These are phyloP conservation scores for Bellardia pandia DNA, from an alignment of 2,888 invertebrate species.

Conservation along the genomic window DNA sequence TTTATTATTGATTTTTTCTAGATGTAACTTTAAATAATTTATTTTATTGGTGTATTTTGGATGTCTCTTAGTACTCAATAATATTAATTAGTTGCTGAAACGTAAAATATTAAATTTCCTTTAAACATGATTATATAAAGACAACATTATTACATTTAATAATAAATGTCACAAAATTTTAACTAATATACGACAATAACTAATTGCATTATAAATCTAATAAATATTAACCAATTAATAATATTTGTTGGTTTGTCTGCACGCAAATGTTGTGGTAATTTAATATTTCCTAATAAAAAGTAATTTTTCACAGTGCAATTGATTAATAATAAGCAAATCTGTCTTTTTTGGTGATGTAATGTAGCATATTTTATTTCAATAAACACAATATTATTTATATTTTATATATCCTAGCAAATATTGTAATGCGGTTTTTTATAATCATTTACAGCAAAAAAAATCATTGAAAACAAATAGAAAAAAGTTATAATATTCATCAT, in stretches of 20 bases:
- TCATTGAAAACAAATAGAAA: neutral
- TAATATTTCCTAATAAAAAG: neutral
- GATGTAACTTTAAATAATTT: too few species aligned
- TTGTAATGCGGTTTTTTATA: conserved; percentile 48
- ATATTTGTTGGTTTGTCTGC: neutral
- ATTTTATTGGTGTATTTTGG: too few species aligned
- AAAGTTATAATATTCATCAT: neutral
- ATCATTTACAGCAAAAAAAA: conserved; percentile 33
- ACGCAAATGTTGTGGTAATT: neutral
- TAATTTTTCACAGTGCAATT: conserved; percentile 18
- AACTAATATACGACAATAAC: too few species aligned
- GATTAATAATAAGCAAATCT: conserved; percentile 17
- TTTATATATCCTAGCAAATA: conserved; percentile 33
- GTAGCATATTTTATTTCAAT: conserved; percentile 33
- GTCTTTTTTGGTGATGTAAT: conserved; percentile 22
- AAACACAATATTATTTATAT: conserved; percentile 17
- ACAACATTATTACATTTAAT: too few species aligned
- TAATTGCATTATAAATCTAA: too few species aligned
- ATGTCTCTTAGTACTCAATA: too few species aligned
- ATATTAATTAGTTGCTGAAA: too few species aligned
- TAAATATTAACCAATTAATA: neutral
- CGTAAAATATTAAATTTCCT: too few species aligned
- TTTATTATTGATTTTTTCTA: too few species aligned
- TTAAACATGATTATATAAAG: too few species aligned
- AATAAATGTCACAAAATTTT: too few species aligned